Evolutionary conservation across 2,888 invertebrate species (phyloP).

Genomic region (Leptothorax acervorum): DNA sequence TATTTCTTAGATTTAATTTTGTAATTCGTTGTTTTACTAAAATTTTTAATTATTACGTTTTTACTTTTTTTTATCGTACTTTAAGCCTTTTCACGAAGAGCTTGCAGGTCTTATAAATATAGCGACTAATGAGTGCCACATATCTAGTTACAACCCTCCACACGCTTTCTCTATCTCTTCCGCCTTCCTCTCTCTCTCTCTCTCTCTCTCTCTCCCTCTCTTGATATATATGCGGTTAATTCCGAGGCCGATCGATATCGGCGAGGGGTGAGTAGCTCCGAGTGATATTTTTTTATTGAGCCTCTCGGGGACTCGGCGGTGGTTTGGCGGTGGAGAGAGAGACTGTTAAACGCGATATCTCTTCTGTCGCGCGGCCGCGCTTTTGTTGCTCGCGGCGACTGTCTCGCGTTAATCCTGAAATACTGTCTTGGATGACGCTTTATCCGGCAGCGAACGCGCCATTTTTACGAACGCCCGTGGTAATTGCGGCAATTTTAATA

Average conservation of each 20-base stretch:
- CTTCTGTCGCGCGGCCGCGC: constrained; percentile 33
- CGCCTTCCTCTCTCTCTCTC: not conserved
- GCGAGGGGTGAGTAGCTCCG: constrained; percentile 9
- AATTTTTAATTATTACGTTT: not conserved
- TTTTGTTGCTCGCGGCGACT: constrained; percentile 53
- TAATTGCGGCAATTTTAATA: constrained; percentile 54
- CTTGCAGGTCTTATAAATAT: constrained; percentile 3
- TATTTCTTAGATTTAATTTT: not conserved
- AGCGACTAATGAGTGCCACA: constrained; percentile 20
- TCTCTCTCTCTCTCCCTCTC: not conserved
- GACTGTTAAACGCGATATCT: constrained; percentile 46
- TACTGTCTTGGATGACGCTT: constrained; percentile 55
- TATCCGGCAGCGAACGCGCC: constrained; percentile 41
- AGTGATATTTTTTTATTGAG: constrained; percentile 54
- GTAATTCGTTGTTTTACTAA: not conserved
- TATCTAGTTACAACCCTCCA: constrained; percentile 11
- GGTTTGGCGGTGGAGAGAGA: constrained; percentile 22
- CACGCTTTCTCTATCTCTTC: not conserved
- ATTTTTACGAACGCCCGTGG: constrained; percentile 47
- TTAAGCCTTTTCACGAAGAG: not conserved
- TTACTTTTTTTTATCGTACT: not conserved
- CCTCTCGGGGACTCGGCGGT: constrained; percentile 16
- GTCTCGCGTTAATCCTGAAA: constrained; percentile 53
- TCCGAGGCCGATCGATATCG: constrained; percentile 40
- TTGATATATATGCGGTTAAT: constrained; percentile 42